Evolutionary conservation across 2,888 invertebrate species (phyloP).

Genomic region (Apotomis betuletana): DNA sequence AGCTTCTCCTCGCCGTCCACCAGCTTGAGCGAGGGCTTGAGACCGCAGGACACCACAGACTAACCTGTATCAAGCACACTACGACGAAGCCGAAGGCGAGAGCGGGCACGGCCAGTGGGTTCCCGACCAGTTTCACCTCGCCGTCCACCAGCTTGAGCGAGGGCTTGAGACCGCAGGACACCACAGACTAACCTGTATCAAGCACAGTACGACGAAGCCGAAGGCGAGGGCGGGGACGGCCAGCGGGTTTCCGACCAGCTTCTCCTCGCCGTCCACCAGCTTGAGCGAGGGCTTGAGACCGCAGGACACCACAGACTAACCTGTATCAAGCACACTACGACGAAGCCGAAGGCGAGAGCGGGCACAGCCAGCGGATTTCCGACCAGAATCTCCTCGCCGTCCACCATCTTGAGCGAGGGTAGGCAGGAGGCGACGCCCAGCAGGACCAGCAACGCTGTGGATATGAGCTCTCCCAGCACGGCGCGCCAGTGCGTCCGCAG

Average conservation of each 20-base stretch:
- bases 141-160: neutral
- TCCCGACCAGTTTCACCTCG: conserved; percentile 38
- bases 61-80: conserved; percentile 45
- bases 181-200: conserved; percentile 4
- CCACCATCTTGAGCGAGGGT: conserved; percentile 42
- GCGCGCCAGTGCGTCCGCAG: conserved; percentile 70
- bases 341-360: conserved; percentile 70
- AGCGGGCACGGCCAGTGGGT: conserved; percentile 65
- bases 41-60: too few relatives aligned
- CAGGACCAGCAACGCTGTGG: conserved; percentile 72
- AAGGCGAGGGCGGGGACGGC: conserved; percentile 69
- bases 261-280: conserved; percentile 3
- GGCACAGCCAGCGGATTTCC: conserved; percentile 61
- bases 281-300: conserved; percentile 45
- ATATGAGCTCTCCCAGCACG: conserved; percentile 63
- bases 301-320: neutral
- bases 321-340: conserved; percentile 54
- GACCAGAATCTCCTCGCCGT: conserved; percentile 28
- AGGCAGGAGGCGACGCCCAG: conserved; percentile 65
- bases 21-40: conserved; percentile 43
- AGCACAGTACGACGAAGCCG: conserved; percentile 65
- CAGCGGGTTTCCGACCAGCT: conserved; percentile 51
- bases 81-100: conserved; percentile 71
- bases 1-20: conserved; percentile 26
- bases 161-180: too few relatives aligned